phyloP scores from a whole-genome alignment of 2,888 invertebrate species.

The Campoplex nolae region DNA sequence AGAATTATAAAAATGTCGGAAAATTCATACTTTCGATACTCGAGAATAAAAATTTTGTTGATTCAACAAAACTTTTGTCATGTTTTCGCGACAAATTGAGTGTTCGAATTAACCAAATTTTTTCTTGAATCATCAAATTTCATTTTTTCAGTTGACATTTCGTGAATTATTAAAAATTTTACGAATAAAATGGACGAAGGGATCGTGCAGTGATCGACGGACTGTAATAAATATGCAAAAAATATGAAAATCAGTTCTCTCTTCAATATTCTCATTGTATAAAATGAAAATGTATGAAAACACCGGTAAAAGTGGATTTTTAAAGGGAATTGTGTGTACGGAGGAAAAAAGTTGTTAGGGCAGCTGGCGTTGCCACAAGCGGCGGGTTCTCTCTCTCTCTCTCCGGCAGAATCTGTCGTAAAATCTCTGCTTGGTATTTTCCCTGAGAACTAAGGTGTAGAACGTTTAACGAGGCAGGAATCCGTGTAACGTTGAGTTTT shows the following conservation, averaged over 20 bases:
- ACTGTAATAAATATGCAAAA: background rate
- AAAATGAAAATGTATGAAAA: background rate
- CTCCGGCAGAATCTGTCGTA: slow-evolving; percentile 29
- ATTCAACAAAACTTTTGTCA: too few species aligned
- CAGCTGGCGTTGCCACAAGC: slow-evolving; percentile 44
- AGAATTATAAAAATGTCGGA: background rate
- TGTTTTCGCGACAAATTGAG: too few species aligned
- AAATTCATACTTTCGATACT: background rate
- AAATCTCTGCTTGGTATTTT: slow-evolving; percentile 43
- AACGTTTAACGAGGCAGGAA: slow-evolving; percentile 59
- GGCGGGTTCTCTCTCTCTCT: background rate
- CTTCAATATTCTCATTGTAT: background rate
- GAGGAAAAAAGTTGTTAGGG: slow-evolving; percentile 14
- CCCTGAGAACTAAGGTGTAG: background rate
- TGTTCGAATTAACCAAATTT: too few species aligned
- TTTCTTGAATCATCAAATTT: too few species aligned
- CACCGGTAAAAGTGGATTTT: background rate
- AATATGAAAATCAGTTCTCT: background rate
- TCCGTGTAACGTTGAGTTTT: slow-evolving; percentile 55
- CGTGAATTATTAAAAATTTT: background rate
- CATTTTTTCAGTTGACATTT: too few species aligned
- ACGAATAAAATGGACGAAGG: background rate
- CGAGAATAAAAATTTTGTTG: too few species aligned
- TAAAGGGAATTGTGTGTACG: slow-evolving; percentile 7
- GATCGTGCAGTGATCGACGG: background rate